Base-by-base conservation (phyloP, 2,888 invertebrate genomes). In the Galerucella calmariensis region DNA sequence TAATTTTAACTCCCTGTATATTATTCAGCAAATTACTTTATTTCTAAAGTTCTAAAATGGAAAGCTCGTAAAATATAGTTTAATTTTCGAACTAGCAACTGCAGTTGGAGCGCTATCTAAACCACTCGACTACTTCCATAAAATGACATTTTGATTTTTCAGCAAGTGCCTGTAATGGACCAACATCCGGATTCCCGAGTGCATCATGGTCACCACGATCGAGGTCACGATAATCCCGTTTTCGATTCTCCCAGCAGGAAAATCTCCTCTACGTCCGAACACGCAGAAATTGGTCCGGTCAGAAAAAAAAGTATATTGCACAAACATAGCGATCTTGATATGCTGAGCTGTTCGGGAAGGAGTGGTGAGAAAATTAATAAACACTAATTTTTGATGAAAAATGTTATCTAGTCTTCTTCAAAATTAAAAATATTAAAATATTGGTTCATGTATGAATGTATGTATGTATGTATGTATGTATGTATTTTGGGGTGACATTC, bases 241-340 rank as follows among this genome's bases (percentile, higher is more conserved):
- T 92, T 90, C 74, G 93, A 93, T 83, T 90, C 90, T 2, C 84
- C 87, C 51, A 84, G 87, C 80, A 78, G 87, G 72, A 86, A 87
- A 82, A 83, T 86, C 58, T 86, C 86, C 46, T 75, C 85, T 1
- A 78, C 81, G 3, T 85, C 86, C 2, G 86, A 90, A 82, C 90
- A 90, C 80, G 85, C 89, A 67, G 92, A 92, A 85, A 90, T 92
- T 79, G 93, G 93, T 74, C 93, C 93, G 20, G 91, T 92, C 74
- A 89, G 93, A 81, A 91, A 92, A 79, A 93, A 93, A 85, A 93
- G 93, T 85, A 93, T 93, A 83, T 88, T 93, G 70, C 91, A 93
- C 84, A 79, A 74, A 56, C 68, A 41, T 16, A 74, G 70, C 63
- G 73, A 75, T 46, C 9, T 73, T 35, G 76, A 76, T 53, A 62